phyloP scores from a whole-genome alignment of 2,797 vertebrate species.

The Taenioides sp. region DNA sequence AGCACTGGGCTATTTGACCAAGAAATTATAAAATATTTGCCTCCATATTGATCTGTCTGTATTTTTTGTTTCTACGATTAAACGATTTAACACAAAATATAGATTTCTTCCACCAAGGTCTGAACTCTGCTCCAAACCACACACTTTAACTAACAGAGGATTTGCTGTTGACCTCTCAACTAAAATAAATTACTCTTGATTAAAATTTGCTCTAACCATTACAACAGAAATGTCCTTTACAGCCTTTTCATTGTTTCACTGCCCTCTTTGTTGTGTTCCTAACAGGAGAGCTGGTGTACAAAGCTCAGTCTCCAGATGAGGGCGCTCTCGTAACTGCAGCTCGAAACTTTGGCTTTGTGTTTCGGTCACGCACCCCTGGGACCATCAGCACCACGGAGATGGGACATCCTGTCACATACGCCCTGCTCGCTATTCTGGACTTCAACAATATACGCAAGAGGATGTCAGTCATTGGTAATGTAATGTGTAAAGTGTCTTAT shows the following conservation, averaged over 20 bases:
- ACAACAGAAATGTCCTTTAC: not conserved
- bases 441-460: slow-evolving; percentile 95
- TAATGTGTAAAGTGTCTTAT: not conserved
- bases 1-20: not conserved
- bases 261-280: not conserved
- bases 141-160: no score
- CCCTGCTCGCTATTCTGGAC: slow-evolving; percentile 91
- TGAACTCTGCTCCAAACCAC: not conserved
- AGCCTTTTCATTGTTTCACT: not conserved
- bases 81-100: not conserved
- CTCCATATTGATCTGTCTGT: not conserved
- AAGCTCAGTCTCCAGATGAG: slow-evolving; percentile 94
- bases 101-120: not conserved
- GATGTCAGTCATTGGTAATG: slow-evolving; percentile 91
- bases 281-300: slow-evolving; percentile 87
- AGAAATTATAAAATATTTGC: not conserved
- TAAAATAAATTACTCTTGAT: not conserved
- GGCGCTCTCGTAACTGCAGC: slow-evolving; percentile 90
- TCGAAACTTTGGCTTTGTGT: slow-evolving; percentile 92
- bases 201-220: not conserved
- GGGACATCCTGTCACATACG: slow-evolving; percentile 84
- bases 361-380: slow-evolving; percentile 87
- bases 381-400: slow-evolving; percentile 89
- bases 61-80: not conserved
- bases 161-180: no score